A percentile compares a stretch with the other conserved stretches of the same genome.
These are phyloP conservation scores for Drosophila subquinaria DNA, from an alignment of 2,888 invertebrate genomes.

Conservation along the genomic window DNA sequence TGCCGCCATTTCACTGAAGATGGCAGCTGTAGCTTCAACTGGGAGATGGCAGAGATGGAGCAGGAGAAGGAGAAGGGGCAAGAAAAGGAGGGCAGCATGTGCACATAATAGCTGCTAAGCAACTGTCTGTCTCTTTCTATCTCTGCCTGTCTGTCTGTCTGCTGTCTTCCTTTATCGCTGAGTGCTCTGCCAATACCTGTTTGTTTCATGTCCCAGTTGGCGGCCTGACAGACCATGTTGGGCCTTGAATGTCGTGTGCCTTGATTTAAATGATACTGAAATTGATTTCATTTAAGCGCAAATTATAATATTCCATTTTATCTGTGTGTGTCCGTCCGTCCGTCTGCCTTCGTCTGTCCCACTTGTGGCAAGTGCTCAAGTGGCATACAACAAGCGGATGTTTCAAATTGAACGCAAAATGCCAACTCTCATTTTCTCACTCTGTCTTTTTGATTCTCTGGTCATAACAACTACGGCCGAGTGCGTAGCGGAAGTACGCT, in stretches of 20 bases:
- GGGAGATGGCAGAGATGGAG: neutral
- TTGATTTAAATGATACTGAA: slow-evolving; percentile 77
- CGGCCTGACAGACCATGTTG: slow-evolving; percentile 44
- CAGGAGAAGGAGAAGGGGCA: neutral
- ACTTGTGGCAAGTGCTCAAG: slow-evolving; percentile 53
- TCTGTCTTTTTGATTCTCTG: neutral
- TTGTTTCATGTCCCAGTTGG: slow-evolving; percentile 72
- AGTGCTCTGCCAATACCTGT: slow-evolving; percentile 66
- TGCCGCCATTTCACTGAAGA: slow-evolving; percentile 37
- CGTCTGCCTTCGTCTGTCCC: neutral
- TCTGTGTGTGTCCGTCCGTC: slow-evolving; percentile 4
- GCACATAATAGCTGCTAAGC: slow-evolving; percentile 81
- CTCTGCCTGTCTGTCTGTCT: slow-evolving; percentile 27
- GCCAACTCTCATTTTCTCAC: slow-evolving; percentile 38
- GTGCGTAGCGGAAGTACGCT: slow-evolving; percentile 64
- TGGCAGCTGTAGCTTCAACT: slow-evolving; percentile 8
- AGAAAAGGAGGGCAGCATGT: slow-evolving; percentile 58
- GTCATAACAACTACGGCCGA: slow-evolving; percentile 42
- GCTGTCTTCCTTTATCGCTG: slow-evolving; percentile 43
- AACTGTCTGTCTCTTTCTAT: slow-evolving; percentile 45
- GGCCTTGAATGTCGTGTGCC: slow-evolving; percentile 42
- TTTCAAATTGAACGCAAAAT: slow-evolving; percentile 67
- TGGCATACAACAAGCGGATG: slow-evolving; percentile 64
- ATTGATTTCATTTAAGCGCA: slow-evolving; percentile 79
- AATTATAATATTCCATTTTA: slow-evolving; percentile 72